Conservation (phyloP, 2,113 vertebrate genomes). For the Poeciliopsis prolifica region DNA sequence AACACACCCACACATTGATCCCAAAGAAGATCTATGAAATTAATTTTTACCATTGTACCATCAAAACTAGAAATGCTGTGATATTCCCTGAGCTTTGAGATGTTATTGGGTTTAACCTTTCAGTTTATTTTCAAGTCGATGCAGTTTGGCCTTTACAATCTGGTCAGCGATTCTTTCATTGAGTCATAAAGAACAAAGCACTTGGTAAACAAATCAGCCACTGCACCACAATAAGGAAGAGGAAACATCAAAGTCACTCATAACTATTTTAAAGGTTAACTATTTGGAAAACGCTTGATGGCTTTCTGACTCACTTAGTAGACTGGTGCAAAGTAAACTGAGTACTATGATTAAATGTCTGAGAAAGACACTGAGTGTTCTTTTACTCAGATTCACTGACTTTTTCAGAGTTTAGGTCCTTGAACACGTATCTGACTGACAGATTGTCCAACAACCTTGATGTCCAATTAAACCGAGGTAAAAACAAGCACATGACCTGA, state of each 20-base stretch:
- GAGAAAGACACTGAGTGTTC: neutral
- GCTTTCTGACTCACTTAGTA: constrained; percentile 29
- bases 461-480: neutral
- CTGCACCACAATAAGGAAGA: constrained; percentile 49
- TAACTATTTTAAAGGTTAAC: constrained; percentile 59
- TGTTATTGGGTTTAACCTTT: constrained; percentile 24
- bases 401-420: constrained; percentile 7
- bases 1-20: neutral
- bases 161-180: constrained; percentile 46
- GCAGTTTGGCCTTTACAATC: constrained; percentile 13
- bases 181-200: constrained; percentile 67
- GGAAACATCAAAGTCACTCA: constrained; percentile 59
- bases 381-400: constrained; percentile 2
- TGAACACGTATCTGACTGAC: neutral
- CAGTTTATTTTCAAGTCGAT: constrained; percentile 15
- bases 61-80: constrained; percentile 2
- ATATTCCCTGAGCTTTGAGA: constrained; percentile 15
- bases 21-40: neutral
- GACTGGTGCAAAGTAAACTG: neutral
- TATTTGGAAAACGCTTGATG: constrained; percentile 15
- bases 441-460: neutral
- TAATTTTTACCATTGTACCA: neutral
- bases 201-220: constrained; percentile 64
- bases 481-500: constrained; percentile 25
- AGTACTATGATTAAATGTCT: neutral